Evolutionary conservation across 2,113 vertebrate genomes (phyloP).

Genomic region (Pseudois nayaur): DNA sequence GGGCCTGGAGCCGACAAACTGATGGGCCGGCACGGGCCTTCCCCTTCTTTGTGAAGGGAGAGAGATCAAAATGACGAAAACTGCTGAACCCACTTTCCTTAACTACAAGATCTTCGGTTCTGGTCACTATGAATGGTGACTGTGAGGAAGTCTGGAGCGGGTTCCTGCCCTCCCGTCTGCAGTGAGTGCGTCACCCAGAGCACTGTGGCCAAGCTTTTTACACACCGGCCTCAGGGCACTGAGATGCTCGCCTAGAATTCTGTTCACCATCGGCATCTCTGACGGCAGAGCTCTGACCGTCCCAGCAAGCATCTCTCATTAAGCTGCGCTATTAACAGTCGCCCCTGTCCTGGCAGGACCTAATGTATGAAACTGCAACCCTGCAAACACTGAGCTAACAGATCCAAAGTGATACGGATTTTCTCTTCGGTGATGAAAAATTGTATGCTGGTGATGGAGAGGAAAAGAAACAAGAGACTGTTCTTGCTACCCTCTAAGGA

Average conservation of each 20-base stretch:
- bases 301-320: background rate
- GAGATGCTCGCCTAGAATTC: accelerated
- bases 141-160: accelerated
- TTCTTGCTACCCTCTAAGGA: slow-evolving; percentile 1
- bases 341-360: background rate
- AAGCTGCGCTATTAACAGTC: accelerated
- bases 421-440: background rate
- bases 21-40: accelerated
- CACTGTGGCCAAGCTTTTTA: accelerated
- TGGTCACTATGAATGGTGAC: accelerated
- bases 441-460: background rate
- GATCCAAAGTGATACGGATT: accelerated
- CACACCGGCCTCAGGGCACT: accelerated
- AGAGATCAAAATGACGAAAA: background rate
- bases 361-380: background rate
- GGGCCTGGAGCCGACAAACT: accelerated
- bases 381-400: background rate
- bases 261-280: accelerated
- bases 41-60: accelerated
- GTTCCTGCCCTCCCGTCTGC: accelerated
- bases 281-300: background rate
- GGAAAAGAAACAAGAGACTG: background rate
- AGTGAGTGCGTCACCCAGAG: accelerated
- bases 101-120: background rate
- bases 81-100: no score